Evolutionary conservation across 1,140 invertebrate species (phyloP).

Genomic region (Centruroides sculpturatus): DNA sequence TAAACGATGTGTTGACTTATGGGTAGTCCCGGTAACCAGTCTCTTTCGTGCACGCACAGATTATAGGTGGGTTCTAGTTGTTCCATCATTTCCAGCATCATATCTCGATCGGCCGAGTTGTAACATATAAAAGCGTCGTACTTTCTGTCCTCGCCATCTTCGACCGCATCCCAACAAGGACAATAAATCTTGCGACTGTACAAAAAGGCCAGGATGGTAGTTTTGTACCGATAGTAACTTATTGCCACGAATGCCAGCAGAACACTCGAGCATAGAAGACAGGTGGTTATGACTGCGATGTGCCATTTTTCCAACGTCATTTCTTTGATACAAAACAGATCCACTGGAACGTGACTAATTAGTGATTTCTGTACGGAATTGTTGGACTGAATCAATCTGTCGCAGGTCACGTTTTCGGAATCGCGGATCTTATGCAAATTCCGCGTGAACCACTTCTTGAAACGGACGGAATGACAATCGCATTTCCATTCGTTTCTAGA

Average conservation of each 20-base stretch:
- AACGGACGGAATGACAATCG: too few relatives aligned
- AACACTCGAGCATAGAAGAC: too few relatives aligned
- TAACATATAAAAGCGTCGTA: conserved; percentile 78
- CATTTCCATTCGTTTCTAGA: too few relatives aligned
- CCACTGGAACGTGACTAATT: too few relatives aligned
- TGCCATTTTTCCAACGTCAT: too few relatives aligned
- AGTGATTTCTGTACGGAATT: too few relatives aligned
- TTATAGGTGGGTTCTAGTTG: conserved; percentile 44
- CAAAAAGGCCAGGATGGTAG: neutral
- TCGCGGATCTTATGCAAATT: too few relatives aligned
- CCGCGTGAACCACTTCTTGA: too few relatives aligned
- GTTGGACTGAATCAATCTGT: too few relatives aligned
- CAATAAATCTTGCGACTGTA: conserved; percentile 1
- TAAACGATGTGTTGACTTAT: conserved; percentile 75
- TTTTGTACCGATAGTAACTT: neutral
- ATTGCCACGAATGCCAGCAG: neutral
- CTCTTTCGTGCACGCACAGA: conserved; percentile 72
- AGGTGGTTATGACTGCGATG: too few relatives aligned
- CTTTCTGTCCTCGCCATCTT: conserved; percentile 52
- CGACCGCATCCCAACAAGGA: conserved; percentile 26
- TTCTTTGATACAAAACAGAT: too few relatives aligned
- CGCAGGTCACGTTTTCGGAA: too few relatives aligned
- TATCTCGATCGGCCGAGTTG: conserved; percentile 54
- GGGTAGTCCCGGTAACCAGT: conserved; percentile 63
- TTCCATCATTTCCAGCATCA: conserved; percentile 44